Percentiles rank a stretch among this genome's conserved stretches.
Evolutionary conservation across 2,113 vertebrate genomes (phyloP).

Genomic region (Varanus salvator): DNA sequence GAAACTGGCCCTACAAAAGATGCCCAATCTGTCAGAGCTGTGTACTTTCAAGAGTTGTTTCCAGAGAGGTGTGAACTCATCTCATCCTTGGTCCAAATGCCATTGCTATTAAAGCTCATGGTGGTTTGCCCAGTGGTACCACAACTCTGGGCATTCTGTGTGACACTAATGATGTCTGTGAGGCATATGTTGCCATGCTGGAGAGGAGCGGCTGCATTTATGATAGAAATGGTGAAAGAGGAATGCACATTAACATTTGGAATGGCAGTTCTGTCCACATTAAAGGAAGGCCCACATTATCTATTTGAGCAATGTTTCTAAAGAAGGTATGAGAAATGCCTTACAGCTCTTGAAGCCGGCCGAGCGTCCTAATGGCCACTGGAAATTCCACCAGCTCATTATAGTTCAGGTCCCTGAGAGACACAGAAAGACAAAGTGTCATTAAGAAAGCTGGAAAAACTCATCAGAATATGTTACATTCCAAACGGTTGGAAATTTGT

Average conservation of each 20-base stretch:
- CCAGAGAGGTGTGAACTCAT: background rate
- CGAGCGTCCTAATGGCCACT: slow-evolving; percentile 88
- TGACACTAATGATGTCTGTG: slow-evolving; percentile 3
- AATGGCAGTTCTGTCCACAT: background rate
- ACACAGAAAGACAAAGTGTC: slow-evolving; percentile 52
- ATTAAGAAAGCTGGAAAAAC: slow-evolving; percentile 41
- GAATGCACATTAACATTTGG: slow-evolving; percentile 16
- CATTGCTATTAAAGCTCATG: background rate
- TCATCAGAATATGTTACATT: slow-evolving; percentile 32
- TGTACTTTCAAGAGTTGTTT: background rate
- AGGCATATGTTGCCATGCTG: slow-evolving; percentile 12
- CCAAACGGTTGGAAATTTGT: slow-evolving; percentile 59
- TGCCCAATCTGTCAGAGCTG: background rate
- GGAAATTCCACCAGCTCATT: slow-evolving; percentile 94
- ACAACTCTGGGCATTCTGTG: background rate
- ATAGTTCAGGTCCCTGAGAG: slow-evolving; percentile 92
- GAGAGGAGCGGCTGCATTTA: slow-evolving; percentile 5
- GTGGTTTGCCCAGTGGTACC: background rate
- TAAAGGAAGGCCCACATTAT: background rate
- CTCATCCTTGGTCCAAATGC: background rate
- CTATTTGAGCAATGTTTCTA: background rate
- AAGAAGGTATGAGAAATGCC: slow-evolving; percentile 66
- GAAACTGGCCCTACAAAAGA: background rate
- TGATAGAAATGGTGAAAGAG: background rate
- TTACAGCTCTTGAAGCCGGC: slow-evolving; percentile 96